Conservation (phyloP, 2,797 vertebrate genomes). For the Hafferia zeledoni region DNA sequence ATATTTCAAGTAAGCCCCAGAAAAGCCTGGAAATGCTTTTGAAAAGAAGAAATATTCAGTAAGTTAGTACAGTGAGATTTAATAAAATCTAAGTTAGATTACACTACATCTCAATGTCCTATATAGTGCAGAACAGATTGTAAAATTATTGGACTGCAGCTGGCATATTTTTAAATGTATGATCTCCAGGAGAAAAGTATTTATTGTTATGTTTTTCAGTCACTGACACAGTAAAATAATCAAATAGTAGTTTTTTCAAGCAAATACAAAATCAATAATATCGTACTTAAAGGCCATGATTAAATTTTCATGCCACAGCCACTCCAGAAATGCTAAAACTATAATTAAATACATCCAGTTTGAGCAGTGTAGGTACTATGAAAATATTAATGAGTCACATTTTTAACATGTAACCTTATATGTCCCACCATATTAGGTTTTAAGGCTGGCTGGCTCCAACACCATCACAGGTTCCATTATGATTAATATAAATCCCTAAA, state of each 20-base stretch:
- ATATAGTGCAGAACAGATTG: neutral
- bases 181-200: neutral
- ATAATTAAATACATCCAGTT: neutral
- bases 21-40: conserved; percentile 1
- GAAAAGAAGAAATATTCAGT: neutral
- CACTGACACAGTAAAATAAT: neutral
- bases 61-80: neutral
- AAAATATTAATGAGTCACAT: neutral
- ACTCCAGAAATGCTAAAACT: neutral
- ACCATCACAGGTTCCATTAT: neutral
- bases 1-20: neutral
- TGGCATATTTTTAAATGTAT: neutral
- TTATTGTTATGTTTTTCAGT: neutral
- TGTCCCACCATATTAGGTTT: neutral
- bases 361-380: neutral
- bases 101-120: neutral
- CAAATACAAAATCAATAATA: neutral
- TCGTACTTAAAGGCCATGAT: neutral
- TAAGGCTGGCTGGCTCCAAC: neutral
- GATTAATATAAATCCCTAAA: neutral
- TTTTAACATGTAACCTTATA: neutral
- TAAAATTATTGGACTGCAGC: neutral
- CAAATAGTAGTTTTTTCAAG: neutral
- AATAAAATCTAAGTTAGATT: neutral
- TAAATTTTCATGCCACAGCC: neutral